Evolutionary conservation across 1,140 invertebrate species (phyloP).

Genomic region (Thaumetopoea pityocampa): DNA sequence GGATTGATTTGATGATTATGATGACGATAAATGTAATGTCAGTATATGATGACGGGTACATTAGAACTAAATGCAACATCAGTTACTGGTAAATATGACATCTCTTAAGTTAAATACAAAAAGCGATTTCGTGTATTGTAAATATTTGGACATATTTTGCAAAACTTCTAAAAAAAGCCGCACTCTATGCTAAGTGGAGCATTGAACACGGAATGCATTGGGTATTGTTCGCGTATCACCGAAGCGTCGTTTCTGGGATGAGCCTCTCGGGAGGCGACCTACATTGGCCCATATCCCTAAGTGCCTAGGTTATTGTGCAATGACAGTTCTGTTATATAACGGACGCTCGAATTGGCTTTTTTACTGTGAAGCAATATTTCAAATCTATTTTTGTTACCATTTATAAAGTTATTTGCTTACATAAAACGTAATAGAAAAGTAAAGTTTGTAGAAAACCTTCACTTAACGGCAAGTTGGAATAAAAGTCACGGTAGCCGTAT

Average conservation of each 20-base stretch:
- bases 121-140: too few species aligned
- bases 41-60: too few species aligned
- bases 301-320: slow-evolving; percentile 54
- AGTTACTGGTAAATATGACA: too few species aligned
- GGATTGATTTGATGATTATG: too few species aligned
- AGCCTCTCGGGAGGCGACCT: slow-evolving; percentile 52
- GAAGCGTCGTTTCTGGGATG: slow-evolving; percentile 37
- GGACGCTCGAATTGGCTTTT: slow-evolving; percentile 13
- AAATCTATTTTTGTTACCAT: neutral
- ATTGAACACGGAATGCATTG: slow-evolving; percentile 20
- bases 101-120: too few species aligned
- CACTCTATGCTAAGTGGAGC: slow-evolving; percentile 16
- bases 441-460: neutral
- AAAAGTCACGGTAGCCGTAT: slow-evolving; percentile 15
- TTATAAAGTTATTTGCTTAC: slow-evolving; percentile 1
- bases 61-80: too few species aligned
- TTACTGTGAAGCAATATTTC: neutral
- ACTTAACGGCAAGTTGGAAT: neutral
- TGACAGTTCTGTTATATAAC: slow-evolving; percentile 27
- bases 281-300: slow-evolving; percentile 51
- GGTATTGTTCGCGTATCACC: slow-evolving; percentile 43
- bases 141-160: too few species aligned
- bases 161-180: too few species aligned
- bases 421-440: neutral
- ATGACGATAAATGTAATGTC: too few species aligned